Evolutionary conservation across 2,888 invertebrate species (phyloP).

Genomic region (Trissolcus japonicus): DNA sequence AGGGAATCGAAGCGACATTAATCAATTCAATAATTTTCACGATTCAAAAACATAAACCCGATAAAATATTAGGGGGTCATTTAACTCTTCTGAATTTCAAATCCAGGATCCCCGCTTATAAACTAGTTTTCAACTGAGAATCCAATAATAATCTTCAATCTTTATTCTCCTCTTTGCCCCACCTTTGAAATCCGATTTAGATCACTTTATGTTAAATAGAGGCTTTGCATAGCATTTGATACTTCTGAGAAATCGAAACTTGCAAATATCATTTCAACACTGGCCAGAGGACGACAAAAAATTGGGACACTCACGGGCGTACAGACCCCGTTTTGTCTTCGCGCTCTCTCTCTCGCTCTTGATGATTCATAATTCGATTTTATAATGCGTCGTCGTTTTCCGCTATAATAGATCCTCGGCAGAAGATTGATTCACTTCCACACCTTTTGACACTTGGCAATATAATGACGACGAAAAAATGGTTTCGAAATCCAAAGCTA

Average conservation of each 20-base stretch:
- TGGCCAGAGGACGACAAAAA: conserved; percentile 16
- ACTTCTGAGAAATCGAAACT: conserved; percentile 53
- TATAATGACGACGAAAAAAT: too few species aligned
- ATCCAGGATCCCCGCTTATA: conserved; percentile 31
- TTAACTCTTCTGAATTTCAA: conserved; percentile 30
- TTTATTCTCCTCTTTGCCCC: conserved; percentile 41
- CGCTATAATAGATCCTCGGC: conserved; percentile 17
- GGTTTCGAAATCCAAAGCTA: too few species aligned
- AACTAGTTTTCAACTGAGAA: conserved; percentile 37
- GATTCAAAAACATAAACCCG: too few species aligned
- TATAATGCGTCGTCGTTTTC: conserved; percentile 28
- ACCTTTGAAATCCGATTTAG: conserved; percentile 67
- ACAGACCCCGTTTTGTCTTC: conserved; percentile 22
- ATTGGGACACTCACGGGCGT: conserved; percentile 30
- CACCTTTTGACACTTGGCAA: conserved; percentile 1
- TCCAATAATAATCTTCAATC: conserved; percentile 35
- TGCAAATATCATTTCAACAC: conserved; percentile 50
- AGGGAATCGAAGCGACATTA: conserved; percentile 1
- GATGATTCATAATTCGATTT: conserved; percentile 28
- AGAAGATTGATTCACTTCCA: conserved; percentile 12
- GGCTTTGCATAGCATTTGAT: conserved; percentile 64
- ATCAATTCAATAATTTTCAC: too few species aligned
- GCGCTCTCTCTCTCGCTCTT: conserved; percentile 21
- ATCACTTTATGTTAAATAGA: conserved; percentile 67
- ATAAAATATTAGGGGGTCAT: conserved; percentile 20